A percentile compares a stretch with the other conserved stretches of the same genome.
Conservation (phyloP, 2,888 invertebrate genomes). For the Ectemnius lituratus region DNA sequence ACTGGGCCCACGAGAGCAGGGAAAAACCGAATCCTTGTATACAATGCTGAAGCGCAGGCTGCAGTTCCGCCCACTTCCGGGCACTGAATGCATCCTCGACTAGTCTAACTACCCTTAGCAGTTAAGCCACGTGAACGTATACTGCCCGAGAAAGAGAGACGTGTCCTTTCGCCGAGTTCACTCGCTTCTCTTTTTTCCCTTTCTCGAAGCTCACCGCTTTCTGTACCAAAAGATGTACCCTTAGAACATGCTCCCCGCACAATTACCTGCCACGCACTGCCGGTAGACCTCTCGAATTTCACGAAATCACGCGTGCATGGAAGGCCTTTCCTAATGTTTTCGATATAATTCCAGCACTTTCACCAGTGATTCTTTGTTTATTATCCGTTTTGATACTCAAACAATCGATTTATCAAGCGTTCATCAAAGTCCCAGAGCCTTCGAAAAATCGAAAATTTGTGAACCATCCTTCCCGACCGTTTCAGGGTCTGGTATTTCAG, state of each 20-base stretch:
- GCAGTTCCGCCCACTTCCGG: constrained; percentile 78
- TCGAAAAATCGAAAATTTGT: no score
- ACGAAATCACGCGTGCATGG: constrained; percentile 21
- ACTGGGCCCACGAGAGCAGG: constrained; percentile 54
- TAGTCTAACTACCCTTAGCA: constrained; percentile 74
- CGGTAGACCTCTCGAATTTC: constrained; percentile 38
- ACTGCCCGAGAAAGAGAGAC: constrained; percentile 54
- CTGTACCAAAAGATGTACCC: constrained; percentile 51
- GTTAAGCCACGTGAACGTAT: constrained; percentile 71
- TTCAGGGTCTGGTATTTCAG: no score
- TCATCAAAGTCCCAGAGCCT: no score
- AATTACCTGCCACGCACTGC: constrained; percentile 35
- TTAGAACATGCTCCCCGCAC: constrained; percentile 10
- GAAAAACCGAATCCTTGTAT: constrained; percentile 67
- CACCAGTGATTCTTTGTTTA: no score
- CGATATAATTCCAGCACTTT: no score
- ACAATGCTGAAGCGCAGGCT: constrained; percentile 74
- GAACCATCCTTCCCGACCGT: no score
- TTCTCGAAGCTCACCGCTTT: constrained; percentile 36
- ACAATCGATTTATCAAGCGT: no score
- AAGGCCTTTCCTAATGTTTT: no score
- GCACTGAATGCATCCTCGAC: constrained; percentile 75
- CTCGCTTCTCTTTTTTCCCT: constrained; percentile 37
- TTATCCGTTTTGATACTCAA: no score
- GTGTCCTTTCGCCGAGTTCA: constrained; percentile 68